phyloP scores from a whole-genome alignment of 2,113 vertebrate genomes.

The Donacobius atricapilla region DNA sequence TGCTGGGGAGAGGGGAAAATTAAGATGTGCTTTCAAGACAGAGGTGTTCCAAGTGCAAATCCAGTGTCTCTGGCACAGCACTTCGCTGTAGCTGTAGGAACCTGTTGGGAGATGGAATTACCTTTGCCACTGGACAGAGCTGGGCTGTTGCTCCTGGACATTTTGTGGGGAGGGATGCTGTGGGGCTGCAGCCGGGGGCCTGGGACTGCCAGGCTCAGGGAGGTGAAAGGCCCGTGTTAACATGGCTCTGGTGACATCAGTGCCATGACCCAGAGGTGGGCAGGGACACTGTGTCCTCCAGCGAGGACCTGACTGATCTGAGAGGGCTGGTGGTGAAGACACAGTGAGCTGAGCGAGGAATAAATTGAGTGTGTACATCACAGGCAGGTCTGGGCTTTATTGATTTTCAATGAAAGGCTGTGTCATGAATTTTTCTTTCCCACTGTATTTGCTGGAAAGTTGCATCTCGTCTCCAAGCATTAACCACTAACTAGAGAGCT shows the following conservation, averaged over 20 bases:
- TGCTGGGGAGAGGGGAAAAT: neutral
- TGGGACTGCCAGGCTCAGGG: neutral
- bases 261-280: neutral
- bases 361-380: conserved; percentile 54
- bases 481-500: conserved; percentile 33
- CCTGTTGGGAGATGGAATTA: neutral
- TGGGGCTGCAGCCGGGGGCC: neutral
- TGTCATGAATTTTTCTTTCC: conserved; percentile 58
- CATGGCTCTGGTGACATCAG: neutral
- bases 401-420: conserved; percentile 63
- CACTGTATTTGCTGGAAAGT: conserved; percentile 40
- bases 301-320: neutral
- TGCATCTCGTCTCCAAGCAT: conserved; percentile 15
- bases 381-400: conserved; percentile 49
- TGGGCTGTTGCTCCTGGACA: rapidly evolving
- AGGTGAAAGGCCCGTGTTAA: neutral
- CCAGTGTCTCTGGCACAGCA: neutral
- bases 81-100: neutral
- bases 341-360: neutral
- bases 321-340: neutral
- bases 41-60: neutral
- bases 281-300: neutral
- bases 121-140: neutral
- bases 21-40: neutral
- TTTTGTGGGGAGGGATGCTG: neutral